Evolutionary conservation across 2,888 invertebrate species (phyloP), one percentile per base, ranked within the genome.

Genomic region (Tortricodes alternella): DNA sequence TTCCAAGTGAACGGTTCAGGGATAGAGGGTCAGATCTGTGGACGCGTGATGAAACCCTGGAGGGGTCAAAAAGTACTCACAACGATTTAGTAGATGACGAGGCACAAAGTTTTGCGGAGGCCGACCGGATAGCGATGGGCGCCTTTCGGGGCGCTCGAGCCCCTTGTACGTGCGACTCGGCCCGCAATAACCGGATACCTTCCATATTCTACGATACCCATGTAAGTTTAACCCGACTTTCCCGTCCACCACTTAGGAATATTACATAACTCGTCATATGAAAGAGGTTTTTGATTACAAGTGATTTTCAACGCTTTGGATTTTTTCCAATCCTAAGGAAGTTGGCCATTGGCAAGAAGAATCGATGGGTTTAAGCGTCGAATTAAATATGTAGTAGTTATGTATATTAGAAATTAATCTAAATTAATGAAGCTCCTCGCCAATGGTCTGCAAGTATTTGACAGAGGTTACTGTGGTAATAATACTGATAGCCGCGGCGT

Each of bases 121-220:
- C 79, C 32, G 89, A 91, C 63, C 76, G 81, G 62, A 74, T 81
- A 67, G 73, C 78, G 72, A 71, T 84, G 66, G 76, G 71, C 15
- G 71, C 69, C 9, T 70, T 74, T 51, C 77, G 80, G 46, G 60
- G 68, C 60, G 69, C 74, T 23, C 85, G 82, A 64, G 77, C 83
- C 18, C 86, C 78, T 59, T 89, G 89, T 70, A 89, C 89, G 32
- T 90, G 89, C 60, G 79, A 83, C 49, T 66, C 78, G 11, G 65
- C 71, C n/a, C 78, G 74, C 15, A 79, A 83, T 60, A 78, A 78
- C 49, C 77, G 85, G 59, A 74, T 89, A 56, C 80, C 86, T 23
- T 82, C 89, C 29, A 80, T 86, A 58, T 91, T 83, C 71, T 91
- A 89, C 65, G 89, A 91, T 49, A 77, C 85, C 34, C 90, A 89